Evolutionary conservation across 2,888 invertebrate genomes (phyloP).

Genomic region (Ophioninae sp.): DNA sequence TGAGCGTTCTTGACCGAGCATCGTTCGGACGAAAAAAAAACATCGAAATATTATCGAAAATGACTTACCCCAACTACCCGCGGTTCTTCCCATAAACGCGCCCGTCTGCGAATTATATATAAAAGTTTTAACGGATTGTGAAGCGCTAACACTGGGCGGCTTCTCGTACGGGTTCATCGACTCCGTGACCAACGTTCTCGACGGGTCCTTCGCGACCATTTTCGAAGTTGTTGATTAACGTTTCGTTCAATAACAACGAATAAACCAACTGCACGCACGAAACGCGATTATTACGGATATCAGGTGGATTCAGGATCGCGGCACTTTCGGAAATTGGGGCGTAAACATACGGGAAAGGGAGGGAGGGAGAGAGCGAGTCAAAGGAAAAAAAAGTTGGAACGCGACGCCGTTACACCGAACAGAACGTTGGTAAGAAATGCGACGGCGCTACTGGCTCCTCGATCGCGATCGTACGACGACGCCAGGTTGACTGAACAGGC

Average conservation of each 20-base stretch:
- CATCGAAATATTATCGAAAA: not conserved
- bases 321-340: conserved; percentile 24
- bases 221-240: conserved; percentile 65
- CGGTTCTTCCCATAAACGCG: conserved; percentile 84
- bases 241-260: not conserved
- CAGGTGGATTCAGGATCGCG: not conserved
- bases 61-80: conserved; percentile 85
- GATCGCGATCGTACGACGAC: conserved; percentile 69
- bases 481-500: conserved; percentile 76
- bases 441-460: conserved; percentile 66
- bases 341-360: conserved; percentile 20
- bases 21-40: not conserved
- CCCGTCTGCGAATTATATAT: conserved; percentile 84
- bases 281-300: conserved; percentile 7
- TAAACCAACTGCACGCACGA: conserved; percentile 31
- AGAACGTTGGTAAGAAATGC: conserved; percentile 58
- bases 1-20: too few relatives aligned
- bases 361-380: conserved; percentile 11
- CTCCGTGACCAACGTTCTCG: conserved; percentile 78
- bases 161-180: conserved; percentile 82
- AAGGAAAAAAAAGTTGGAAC: conserved; percentile 22
- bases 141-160: conserved; percentile 79
- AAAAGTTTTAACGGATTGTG: conserved; percentile 80
- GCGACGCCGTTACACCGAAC: conserved; percentile 58
- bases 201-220: conserved; percentile 83